Evolutionary conservation across 2,888 invertebrate genomes (phyloP).

Genomic region (Erebia palarica): DNA sequence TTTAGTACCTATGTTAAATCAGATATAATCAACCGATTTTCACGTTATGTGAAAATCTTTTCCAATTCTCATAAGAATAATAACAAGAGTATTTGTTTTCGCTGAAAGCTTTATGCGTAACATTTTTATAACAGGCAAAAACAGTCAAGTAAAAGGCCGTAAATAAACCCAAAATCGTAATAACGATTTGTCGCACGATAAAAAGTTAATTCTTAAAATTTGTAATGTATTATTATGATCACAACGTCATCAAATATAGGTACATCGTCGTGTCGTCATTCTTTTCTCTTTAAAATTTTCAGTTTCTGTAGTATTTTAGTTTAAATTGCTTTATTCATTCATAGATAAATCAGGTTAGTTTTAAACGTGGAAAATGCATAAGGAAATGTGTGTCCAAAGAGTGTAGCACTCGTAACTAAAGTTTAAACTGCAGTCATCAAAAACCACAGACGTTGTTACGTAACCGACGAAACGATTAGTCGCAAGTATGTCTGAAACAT

Average conservation of each 20-base stretch:
- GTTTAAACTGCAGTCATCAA: too few relatives aligned
- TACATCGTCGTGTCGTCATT: too few relatives aligned
- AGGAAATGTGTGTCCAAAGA: too few relatives aligned
- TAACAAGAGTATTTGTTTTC: constrained; percentile 34
- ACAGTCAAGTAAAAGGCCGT: constrained; percentile 49
- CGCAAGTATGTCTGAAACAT: background rate
- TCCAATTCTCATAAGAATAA: constrained; percentile 21
- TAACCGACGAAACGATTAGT: background rate
- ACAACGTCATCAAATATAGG: background rate
- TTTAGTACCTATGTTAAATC: too few relatives aligned
- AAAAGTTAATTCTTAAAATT: background rate
- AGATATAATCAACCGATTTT: constrained; percentile 16
- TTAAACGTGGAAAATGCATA: too few relatives aligned
- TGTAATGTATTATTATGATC: background rate
- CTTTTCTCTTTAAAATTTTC: too few relatives aligned
- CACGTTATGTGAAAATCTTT: constrained; percentile 19
- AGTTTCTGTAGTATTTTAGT: too few relatives aligned
- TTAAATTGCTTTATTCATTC: too few relatives aligned
- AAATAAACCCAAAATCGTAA: constrained; percentile 45
- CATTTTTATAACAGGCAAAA: constrained; percentile 28
- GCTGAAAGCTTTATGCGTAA: constrained; percentile 23
- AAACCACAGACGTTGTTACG: background rate
- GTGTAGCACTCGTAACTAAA: too few relatives aligned
- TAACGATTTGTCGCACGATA: background rate
- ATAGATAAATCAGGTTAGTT: too few relatives aligned